Percentiles rank a stretch among this genome's conserved stretches.
Conservation (phyloP, 1,140 invertebrate genomes). For the Caenorhabditis brenneri region DNA sequence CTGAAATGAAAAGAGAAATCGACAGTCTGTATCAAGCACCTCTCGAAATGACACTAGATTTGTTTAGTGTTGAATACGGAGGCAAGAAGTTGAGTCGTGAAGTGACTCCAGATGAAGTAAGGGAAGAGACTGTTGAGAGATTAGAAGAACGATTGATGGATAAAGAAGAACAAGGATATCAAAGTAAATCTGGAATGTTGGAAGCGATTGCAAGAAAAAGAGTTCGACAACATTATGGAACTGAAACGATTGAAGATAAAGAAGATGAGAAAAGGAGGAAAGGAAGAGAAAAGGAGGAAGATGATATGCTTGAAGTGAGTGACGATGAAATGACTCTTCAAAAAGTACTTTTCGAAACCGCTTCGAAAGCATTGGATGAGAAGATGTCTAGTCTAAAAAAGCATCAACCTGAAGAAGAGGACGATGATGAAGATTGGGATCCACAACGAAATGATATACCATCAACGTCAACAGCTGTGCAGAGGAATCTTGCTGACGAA, state of each 20-base stretch:
- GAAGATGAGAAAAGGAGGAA: neutral
- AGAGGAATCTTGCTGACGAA: neutral
- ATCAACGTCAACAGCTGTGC: slow-evolving; percentile 72
- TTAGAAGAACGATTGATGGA: slow-evolving; percentile 18
- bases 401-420: neutral
- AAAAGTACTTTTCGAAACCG: neutral
- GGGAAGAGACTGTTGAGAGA: slow-evolving; percentile 48
- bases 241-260: slow-evolving; percentile 12
- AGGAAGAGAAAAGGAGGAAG: neutral
- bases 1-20: neutral
- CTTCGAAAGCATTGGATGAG: neutral
- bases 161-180: slow-evolving; percentile 14
- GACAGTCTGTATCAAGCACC: neutral
- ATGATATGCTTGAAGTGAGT: neutral
- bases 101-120: slow-evolving; percentile 13
- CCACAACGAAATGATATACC: neutral
- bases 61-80: slow-evolving; percentile 74
- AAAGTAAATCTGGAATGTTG: slow-evolving; percentile 28
- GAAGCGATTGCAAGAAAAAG: slow-evolving; percentile 35
- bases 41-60: slow-evolving; percentile 29
- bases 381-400: neutral
- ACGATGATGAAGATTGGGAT: neutral
- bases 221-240: slow-evolving; percentile 24
- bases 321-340: slow-evolving; percentile 5
- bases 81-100: slow-evolving; percentile 53